Conservation (phyloP, 1,140 invertebrate species). For the Gonioctena quinquepunctata region DNA sequence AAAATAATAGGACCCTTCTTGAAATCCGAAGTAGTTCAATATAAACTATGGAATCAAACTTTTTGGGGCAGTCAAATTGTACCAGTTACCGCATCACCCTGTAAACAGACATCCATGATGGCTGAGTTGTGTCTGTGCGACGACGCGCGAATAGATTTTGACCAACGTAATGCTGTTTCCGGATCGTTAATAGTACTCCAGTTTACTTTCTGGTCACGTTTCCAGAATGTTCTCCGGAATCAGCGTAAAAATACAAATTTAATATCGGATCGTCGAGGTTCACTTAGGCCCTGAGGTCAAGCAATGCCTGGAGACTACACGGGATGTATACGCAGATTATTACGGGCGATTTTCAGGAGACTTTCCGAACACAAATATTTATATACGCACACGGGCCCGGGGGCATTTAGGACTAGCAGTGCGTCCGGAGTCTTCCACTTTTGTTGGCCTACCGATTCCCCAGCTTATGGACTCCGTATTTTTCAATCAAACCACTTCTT, state of each 20-base stretch:
- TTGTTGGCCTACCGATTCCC: conserved; percentile 7
- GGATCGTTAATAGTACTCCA: conserved; percentile 51
- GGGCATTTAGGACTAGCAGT: background rate
- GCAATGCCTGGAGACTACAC: conserved; percentile 25
- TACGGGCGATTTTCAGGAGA: conserved; percentile 43
- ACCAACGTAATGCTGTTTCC: conserved; percentile 48
- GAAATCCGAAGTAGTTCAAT: no score
- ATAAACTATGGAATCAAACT: no score
- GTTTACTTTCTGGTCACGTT: conserved; percentile 52
- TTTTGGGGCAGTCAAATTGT: no score
- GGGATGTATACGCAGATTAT: conserved; percentile 46
- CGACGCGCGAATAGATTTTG: conserved; percentile 28
- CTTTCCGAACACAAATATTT: conserved; percentile 38
- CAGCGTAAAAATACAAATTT: conserved; percentile 57
- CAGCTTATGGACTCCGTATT: no score
- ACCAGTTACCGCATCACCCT: no score
- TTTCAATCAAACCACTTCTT: no score
- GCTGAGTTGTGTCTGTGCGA: conserved; percentile 3
- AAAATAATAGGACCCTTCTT: no score
- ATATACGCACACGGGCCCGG: conserved; percentile 20
- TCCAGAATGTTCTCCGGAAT: conserved; percentile 51
- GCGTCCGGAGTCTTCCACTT: background rate
- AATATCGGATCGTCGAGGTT: conserved; percentile 51
- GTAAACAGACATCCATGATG: background rate
- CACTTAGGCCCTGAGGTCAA: conserved; percentile 38